Base-by-base conservation (phyloP, 2,888 invertebrate genomes). In the Hydraecia micacea region DNA sequence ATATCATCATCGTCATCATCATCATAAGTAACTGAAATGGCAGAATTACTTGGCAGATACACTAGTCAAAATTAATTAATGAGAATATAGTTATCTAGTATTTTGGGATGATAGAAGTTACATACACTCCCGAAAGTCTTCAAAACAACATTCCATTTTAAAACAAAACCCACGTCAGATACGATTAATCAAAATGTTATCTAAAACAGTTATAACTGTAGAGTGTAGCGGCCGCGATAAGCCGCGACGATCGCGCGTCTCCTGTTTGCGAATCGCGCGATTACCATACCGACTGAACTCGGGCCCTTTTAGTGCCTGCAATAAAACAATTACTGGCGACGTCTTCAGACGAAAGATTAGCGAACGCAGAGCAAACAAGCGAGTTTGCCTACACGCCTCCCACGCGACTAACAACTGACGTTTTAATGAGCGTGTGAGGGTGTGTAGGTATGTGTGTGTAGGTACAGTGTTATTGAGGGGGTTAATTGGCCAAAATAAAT, bases 201-300 rank as follows among this genome's bases (percentile, higher is more conserved):
- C 88, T 85, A 52, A 78, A 83, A 63, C 81, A 75, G 87, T 88
- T 83, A 86, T 87, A 88, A 88, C 77, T 60, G 79, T 58, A 69
- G 75, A 73, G 82, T 67, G 76, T 70, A 80, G 77, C 77, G 79
- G 77, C 55, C 74, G 85, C 75, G 89, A 88, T 89, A 89, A 89
- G 88, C 75, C 78, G 73, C 82, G 83, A 86, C 81, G 78, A 84
- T 85, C 83, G 81, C 81, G 79, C 88, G 81, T 77, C 88, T 83
- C 89, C 86, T 92, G 93, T 90, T 91, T 93, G 91, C 92, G 91
- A 94, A 94, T 93, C 90, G 90, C 87, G 87, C 88, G 88, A 92
- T 93, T 91, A 93, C 87, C 82, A 88, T 84, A 84, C 80, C 87
- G 89, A 85, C 89, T 86, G 77, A 88, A 83, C 80, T 74, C 79